Evolutionary conservation across 2,113 vertebrate genomes (phyloP).

Genomic region (Paedocypris sp.): DNA sequence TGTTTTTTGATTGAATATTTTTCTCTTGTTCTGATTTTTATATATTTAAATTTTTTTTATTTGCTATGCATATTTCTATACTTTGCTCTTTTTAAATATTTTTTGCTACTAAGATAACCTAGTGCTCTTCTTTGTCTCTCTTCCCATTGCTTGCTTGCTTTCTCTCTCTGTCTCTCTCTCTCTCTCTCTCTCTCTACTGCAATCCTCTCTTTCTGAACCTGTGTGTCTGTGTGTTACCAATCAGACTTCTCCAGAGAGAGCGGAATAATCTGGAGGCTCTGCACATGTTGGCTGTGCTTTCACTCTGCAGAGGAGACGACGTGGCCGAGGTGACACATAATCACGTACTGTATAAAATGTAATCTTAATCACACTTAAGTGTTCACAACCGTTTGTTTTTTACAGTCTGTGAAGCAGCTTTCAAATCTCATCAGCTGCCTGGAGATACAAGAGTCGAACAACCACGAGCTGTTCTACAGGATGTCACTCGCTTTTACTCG

Average conservation of each 20-base stretch:
- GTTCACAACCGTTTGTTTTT: background rate
- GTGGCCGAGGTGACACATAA: constrained; percentile 65
- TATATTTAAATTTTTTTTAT: too few species aligned
- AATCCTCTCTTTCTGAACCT: too few species aligned
- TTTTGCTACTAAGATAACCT: too few species aligned
- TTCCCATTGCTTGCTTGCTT: too few species aligned
- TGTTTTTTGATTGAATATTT: too few species aligned
- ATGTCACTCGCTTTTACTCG: constrained; percentile 85
- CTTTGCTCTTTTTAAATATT: too few species aligned
- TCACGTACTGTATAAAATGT: background rate
- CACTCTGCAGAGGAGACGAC: constrained; percentile 83
- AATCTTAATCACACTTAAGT: background rate
- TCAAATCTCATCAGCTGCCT: constrained; percentile 69
- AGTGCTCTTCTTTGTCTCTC: too few species aligned
- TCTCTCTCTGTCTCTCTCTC: too few species aligned
- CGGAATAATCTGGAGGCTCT: constrained; percentile 79
- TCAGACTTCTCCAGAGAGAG: constrained; percentile 83
- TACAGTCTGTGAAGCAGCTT: constrained; percentile 73
- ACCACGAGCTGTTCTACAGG: constrained; percentile 73
- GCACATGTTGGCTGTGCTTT: constrained; percentile 76
- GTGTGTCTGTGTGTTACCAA: too few species aligned
- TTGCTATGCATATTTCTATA: too few species aligned
- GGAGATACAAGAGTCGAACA: constrained; percentile 73
- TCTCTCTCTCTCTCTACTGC: too few species aligned
- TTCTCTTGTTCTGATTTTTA: too few species aligned